Conservation (phyloP, 1,140 invertebrate genomes). For the Streblospio benedicti region DNA sequence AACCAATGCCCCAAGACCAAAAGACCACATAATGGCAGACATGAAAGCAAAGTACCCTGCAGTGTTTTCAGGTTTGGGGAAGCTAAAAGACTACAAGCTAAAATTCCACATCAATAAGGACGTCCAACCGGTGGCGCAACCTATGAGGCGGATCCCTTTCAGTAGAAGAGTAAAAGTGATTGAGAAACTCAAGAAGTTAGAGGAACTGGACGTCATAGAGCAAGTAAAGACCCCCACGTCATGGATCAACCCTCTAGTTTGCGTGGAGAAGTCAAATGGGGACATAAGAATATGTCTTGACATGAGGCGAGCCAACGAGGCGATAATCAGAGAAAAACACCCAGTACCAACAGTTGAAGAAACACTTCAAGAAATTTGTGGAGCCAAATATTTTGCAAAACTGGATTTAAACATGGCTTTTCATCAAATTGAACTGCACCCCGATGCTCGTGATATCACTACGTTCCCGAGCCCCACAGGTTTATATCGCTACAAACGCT, state of each 20-base stretch:
- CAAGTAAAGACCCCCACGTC: slow-evolving; percentile 7
- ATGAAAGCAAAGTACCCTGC: too few relatives aligned
- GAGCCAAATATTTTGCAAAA: slow-evolving; percentile 11
- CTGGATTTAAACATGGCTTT: slow-evolving; percentile 23
- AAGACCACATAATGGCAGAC: too few relatives aligned
- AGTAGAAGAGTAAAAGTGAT: background rate
- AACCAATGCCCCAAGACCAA: too few relatives aligned
- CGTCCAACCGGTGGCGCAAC: slow-evolving; percentile 8
- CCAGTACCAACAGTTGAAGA: slow-evolving; percentile 15
- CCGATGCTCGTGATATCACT: slow-evolving; percentile 13
- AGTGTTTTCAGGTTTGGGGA: too few relatives aligned
- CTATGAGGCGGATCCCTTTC: slow-evolving; percentile 6
- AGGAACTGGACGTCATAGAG: slow-evolving; percentile 13
- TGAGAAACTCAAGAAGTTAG: slow-evolving; percentile 7
- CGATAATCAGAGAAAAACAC: slow-evolving; percentile 9
- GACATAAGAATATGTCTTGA: slow-evolving; percentile 11
- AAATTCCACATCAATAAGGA: too few relatives aligned
- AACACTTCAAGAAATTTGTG: slow-evolving; percentile 6
- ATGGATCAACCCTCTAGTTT: slow-evolving; percentile 12
- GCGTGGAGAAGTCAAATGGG: slow-evolving; percentile 6
- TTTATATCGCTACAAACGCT: slow-evolving; percentile 18
- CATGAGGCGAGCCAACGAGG: slow-evolving; percentile 10
- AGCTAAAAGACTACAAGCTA: too few relatives aligned
- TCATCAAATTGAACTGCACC: slow-evolving; percentile 22
- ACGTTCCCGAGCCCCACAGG: slow-evolving; percentile 12